Conservation (phyloP, 2,888 invertebrate genomes). For the Rhingia campestris region DNA sequence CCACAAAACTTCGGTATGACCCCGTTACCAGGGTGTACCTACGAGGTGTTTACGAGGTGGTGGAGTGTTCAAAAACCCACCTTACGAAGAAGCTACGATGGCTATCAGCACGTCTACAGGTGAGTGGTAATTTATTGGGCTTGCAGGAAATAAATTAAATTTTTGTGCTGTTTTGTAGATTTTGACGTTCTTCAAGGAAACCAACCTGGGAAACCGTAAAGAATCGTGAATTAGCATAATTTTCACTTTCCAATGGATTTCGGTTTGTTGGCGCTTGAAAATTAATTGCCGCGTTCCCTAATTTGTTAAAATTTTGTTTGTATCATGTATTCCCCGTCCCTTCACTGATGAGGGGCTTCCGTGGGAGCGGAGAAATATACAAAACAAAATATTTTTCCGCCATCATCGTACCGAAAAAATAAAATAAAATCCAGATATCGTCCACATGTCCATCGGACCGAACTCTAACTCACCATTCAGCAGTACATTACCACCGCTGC, state of each 20-base stretch:
- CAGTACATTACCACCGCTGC: constrained; percentile 23
- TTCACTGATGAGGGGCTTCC: neutral
- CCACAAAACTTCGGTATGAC: constrained; percentile 58
- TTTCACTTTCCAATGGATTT: constrained; percentile 10
- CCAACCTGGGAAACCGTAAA: constrained; percentile 13
- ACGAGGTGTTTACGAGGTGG: neutral
- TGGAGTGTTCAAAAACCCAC: neutral
- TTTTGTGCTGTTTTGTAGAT: constrained; percentile 4
- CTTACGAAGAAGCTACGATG: constrained; percentile 5
- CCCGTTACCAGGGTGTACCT: constrained; percentile 28
- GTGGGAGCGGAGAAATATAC: neutral
- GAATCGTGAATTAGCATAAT: constrained; percentile 8
- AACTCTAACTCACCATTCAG: constrained; percentile 20
- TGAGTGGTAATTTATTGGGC: constrained; percentile 30
- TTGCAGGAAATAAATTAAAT: constrained; percentile 25
- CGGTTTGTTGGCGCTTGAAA: neutral
- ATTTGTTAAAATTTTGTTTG: neutral
- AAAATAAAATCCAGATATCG: constrained; percentile 11
- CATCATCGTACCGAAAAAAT: constrained; percentile 7
- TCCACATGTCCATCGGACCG: constrained; percentile 22
- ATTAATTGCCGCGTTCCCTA: constrained; percentile 5
- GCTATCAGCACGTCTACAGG: constrained; percentile 10
- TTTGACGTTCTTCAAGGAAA: constrained; percentile 26
- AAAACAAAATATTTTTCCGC: neutral
- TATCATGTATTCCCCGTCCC: neutral